Percentiles rank a stretch among this genome's conserved stretches.
Evolutionary conservation across 2,113 vertebrate genomes (phyloP).

Genomic region (Bubalus kerabau): DNA sequence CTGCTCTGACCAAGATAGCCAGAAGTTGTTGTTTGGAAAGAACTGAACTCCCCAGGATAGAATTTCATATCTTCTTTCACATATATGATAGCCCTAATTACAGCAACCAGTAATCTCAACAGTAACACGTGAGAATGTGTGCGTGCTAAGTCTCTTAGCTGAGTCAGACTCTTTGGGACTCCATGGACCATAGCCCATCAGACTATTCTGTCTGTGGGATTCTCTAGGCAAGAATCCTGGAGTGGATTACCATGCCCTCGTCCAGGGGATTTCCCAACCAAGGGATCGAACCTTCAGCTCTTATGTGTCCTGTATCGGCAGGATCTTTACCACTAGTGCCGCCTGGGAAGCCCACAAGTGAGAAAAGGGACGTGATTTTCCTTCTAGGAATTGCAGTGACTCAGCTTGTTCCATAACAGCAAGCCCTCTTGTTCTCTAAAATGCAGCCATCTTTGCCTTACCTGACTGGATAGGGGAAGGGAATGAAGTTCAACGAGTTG

Average conservation of each 20-base stretch:
- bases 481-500: neutral
- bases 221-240: neutral
- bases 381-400: neutral
- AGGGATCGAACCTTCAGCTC: neutral
- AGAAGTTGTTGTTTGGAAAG: neutral
- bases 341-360: neutral
- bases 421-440: neutral
- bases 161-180: neutral
- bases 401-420: neutral
- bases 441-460: neutral
- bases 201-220: neutral
- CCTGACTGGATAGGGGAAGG: neutral
- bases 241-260: neutral
- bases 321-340: neutral
- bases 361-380: neutral
- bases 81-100: neutral
- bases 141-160: accelerated
- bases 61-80: neutral
- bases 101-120: neutral
- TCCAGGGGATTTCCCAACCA: neutral
- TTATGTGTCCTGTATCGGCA: neutral
- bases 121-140: neutral
- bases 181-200: neutral
- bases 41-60: neutral
- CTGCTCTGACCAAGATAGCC: neutral